Evolutionary conservation across 2,113 vertebrate species (phyloP), one percentile per base, ranked within the genome.

Genomic region (Girardinichthys multiradiatus): DNA sequence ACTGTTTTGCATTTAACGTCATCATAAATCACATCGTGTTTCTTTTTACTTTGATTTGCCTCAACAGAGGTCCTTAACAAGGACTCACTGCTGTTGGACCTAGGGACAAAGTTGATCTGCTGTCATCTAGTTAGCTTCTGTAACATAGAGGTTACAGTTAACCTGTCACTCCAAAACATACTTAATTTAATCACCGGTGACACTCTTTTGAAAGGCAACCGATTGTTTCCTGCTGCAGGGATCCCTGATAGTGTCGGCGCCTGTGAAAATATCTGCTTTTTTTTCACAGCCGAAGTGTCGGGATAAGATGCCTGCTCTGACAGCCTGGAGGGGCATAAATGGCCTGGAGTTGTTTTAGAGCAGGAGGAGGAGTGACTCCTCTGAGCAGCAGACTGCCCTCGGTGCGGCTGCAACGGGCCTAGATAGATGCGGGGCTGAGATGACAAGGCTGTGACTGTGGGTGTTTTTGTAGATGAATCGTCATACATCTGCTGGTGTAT

Each of bases 231-330:
- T 12, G 42, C 86, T 72, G 77, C 37, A 48, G 78, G 88, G 70
- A 80, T 84, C 72, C 64, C 74, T 75, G 73, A 78, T 77, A 76
- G 42, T 33, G 21, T 83, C 60, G 66, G 62, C 26, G 45, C 62
- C 59, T 61, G 62, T 57, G 48, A 69, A 68, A 76, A 81, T 87
- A 76, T 77, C 57, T 68, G 75, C 70, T 87, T 15, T 26, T 89
- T 90, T 87, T 72, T 78, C 60, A 85, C 77, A 90, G 76, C 71
- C 17, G 74, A 68, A 77, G 79, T 48, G 68, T 87, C 27, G 62
- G 64, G 76, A 81, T 72, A 57, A 54, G 54, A 68, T 51, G 64
- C 72, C 69, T 64, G 69, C 62, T 64, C 58, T 80, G 79, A 82
- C 77, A 70, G 77, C 67, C 75, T 79, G 70, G 83, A 81, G 80